Evolutionary conservation across 2,888 invertebrate species (phyloP).

Genomic region (Teinopalpus imperialis): DNA sequence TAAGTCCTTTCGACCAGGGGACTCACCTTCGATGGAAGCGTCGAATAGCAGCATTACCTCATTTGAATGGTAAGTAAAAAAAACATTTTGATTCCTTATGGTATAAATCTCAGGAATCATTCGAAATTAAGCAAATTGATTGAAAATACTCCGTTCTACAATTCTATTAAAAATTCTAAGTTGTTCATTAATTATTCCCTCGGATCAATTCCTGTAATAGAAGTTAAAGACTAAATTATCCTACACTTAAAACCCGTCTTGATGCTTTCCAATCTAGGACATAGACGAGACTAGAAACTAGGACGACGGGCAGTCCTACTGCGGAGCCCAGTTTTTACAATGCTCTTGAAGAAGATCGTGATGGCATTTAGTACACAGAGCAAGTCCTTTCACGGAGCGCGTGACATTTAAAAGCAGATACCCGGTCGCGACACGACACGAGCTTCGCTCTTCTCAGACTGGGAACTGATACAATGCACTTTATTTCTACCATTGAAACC

Average conservation of each 20-base stretch:
- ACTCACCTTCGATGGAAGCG: too few relatives aligned
- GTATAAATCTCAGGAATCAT: too few relatives aligned
- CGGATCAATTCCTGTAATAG: too few relatives aligned
- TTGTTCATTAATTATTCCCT: too few relatives aligned
- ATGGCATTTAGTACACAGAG: conserved; percentile 60
- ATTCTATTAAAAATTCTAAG: too few relatives aligned
- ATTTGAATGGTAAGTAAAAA: too few relatives aligned
- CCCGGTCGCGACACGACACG: conserved; percentile 39
- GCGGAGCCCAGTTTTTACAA: conserved; percentile 43
- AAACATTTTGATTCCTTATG: too few relatives aligned
- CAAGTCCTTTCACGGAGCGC: conserved; percentile 59
- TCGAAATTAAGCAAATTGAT: too few relatives aligned
- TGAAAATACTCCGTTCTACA: too few relatives aligned
- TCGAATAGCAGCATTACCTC: too few relatives aligned
- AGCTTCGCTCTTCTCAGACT: conserved; percentile 26
- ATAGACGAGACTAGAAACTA: conserved; percentile 12
- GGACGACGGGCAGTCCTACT: conserved; percentile 16
- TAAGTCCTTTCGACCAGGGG: too few relatives aligned
- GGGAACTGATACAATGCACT: conserved; percentile 25
- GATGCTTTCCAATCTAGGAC: conserved; percentile 4
- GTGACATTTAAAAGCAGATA: conserved; percentile 60
- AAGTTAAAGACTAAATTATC: conserved; percentile 2
- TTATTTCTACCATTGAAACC: conserved; percentile 13
- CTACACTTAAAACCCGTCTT: conserved; percentile 4
- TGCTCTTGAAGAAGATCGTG: conserved; percentile 58